Conservation (phyloP, 1,140 invertebrate genomes). For the Nephila pilipes region DNA sequence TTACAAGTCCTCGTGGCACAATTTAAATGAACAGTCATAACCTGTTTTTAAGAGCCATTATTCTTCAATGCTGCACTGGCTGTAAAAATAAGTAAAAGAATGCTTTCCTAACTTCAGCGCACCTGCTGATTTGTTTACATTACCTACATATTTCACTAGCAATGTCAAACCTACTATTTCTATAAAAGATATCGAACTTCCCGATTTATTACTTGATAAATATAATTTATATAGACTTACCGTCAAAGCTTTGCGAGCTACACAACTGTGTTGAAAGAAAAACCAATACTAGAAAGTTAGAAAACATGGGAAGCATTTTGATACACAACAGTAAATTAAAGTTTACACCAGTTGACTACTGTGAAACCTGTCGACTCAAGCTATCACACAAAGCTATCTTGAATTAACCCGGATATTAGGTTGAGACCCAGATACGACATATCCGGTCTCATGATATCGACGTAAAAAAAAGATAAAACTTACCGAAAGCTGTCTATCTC, state of each 20-base stretch:
- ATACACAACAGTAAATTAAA: conserved; percentile 7
- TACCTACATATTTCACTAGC: conserved; percentile 51
- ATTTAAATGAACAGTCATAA: neutral
- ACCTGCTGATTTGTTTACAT: conserved; percentile 70
- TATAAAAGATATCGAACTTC: neutral
- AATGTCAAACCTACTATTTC: neutral
- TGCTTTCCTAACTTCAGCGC: conserved; percentile 2
- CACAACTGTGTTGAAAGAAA: conserved; percentile 16
- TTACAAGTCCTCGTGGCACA: neutral
- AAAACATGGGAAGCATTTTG: conserved; percentile 21
- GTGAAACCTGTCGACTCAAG: neutral
- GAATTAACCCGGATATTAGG: conserved; percentile 71
- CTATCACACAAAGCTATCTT: conserved; percentile 26
- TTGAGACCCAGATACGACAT: conserved; percentile 72
- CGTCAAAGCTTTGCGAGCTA: conserved; percentile 5
- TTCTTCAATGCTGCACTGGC: neutral
- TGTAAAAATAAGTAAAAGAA: neutral
- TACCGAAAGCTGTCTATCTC: neutral
- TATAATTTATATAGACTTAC: conserved; percentile 46
- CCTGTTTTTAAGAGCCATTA: neutral
- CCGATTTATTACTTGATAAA: neutral
- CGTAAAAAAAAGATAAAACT: conserved; percentile 32
- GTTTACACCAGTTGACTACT: conserved; percentile 11
- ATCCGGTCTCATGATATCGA: conserved; percentile 62
- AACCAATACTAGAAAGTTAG: neutral